Base-by-base conservation (phyloP, 2,113 vertebrate species). In the Siphamia tubifer region DNA sequence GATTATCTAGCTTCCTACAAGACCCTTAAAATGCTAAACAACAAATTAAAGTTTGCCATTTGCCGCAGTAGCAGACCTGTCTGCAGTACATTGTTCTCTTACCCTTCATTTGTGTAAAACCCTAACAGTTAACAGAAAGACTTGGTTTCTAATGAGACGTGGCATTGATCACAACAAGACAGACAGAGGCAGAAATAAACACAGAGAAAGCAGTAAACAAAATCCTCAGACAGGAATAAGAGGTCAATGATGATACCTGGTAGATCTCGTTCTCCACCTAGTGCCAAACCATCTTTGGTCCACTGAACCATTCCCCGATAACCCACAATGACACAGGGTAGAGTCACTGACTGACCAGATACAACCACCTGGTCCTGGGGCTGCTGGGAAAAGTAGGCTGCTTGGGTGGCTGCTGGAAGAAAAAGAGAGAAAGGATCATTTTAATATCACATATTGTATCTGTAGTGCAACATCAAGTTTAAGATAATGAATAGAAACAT, bases 241-340 rank as follows among this genome's bases (percentile, higher is more conserved):
- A 43, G 17, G 55, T 30, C 42, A 21, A 56, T 21, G 36, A 42
- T 51, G 23, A 75, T 88, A 97, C 96, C 95, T 76, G 94, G 96
- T 56, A 96, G 88, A 70, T 96, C 94, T 84, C 95, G 81, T 79
- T 96, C 95, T 30, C 94, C 96, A 2, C 96, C 96, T 28, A 96
- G 87, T 1, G 95, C 95, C 81, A 97, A 86, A 19, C 96, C 96
- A 12, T 96, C 95, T 92, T 96, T 97, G 60, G 96, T 96, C 96
- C 95, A 97, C 67, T 97, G 95, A 34, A 97, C 96, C 89, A 95
- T 94, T n/a, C 95, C 95, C 30, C 88, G 82, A 74, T 97, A 97
- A 1, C 94, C 93, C 36, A 94, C 91, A 11, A 96, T 92, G 42
- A 93, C 92, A 19, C 96, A 97, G n/a, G 92, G 92, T 15, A 96